phyloP scores from a whole-genome alignment of 2,888 invertebrate species.

The Hirtodrosophila confusa region DNA sequence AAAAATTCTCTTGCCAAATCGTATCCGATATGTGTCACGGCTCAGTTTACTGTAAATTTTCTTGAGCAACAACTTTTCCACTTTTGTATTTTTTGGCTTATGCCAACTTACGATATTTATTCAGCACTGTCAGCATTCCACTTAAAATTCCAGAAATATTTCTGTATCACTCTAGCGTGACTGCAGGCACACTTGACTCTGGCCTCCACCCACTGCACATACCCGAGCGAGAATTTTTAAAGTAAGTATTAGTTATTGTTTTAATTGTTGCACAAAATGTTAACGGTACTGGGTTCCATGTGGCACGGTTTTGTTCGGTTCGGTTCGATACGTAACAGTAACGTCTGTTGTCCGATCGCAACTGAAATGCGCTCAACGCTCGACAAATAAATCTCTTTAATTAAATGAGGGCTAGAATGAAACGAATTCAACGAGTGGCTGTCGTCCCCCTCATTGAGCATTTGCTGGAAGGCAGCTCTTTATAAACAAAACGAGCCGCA shows the following conservation, averaged over 20 bases:
- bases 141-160: conserved; percentile 71
- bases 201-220: conserved; percentile 2
- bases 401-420: conserved; percentile 66
- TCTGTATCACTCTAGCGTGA: conserved; percentile 40
- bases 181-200: conserved; percentile 34
- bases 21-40: conserved; percentile 39
- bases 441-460: conserved; percentile 34
- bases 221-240: conserved; percentile 5
- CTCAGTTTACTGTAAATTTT: conserved; percentile 25
- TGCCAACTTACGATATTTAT: conserved; percentile 35
- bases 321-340: conserved; percentile 38
- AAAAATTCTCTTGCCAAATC: conserved; percentile 39
- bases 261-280: conserved; percentile 30
- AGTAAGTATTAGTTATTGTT: conserved; percentile 28
- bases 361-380: conserved; percentile 51
- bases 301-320: conserved; percentile 17
- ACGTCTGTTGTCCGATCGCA: conserved; percentile 60
- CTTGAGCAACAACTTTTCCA: conserved; percentile 44
- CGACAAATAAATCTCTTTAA: conserved; percentile 72
- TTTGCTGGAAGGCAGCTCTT: conserved; percentile 65
- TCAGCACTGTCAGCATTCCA: conserved; percentile 51
- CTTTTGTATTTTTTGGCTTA: conserved; percentile 10
- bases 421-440: conserved; percentile 50
- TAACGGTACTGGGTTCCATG: conserved; percentile 11
- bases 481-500: conserved; percentile 40